Evolutionary conservation across 2,113 vertebrate genomes (phyloP).

Genomic region (Alethe castanea): DNA sequence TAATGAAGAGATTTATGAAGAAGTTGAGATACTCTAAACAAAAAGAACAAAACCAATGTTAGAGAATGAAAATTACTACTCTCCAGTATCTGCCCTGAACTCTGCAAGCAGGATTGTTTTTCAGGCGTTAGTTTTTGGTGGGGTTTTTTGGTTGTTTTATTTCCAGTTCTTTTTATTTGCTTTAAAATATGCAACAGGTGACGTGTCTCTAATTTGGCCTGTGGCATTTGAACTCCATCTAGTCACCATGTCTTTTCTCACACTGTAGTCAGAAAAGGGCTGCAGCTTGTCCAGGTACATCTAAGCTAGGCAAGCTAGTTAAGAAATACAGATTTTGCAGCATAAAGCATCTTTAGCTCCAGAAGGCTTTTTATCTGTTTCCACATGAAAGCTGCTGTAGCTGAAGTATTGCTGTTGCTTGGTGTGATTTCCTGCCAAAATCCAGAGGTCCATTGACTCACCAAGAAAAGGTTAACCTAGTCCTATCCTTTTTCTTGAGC

Average conservation of each 20-base stretch:
- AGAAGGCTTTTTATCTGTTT: neutral
- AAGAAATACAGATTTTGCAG: neutral
- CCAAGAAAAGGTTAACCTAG: neutral
- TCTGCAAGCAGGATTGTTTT: neutral
- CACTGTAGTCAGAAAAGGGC: neutral
- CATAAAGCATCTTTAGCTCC: neutral
- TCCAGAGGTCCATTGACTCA: neutral
- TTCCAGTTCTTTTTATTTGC: neutral
- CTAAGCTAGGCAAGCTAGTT: neutral
- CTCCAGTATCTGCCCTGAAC: neutral
- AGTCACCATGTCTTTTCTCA: neutral
- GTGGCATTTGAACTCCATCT: neutral
- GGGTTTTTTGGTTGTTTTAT: accelerated
- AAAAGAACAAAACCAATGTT: neutral
- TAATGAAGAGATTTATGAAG: neutral
- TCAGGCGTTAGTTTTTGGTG: accelerated
- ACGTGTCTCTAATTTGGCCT: neutral
- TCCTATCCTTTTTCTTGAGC: neutral
- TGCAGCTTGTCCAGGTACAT: neutral
- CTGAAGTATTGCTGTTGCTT: neutral
- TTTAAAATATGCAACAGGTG: neutral
- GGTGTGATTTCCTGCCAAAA: neutral
- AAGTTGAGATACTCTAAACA: neutral
- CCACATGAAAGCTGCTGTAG: neutral
- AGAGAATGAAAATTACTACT: neutral